These are phyloP conservation scores for Ariolimax columbianus DNA, from an alignment of 2,888 invertebrate species.

Conservation along the genomic window DNA sequence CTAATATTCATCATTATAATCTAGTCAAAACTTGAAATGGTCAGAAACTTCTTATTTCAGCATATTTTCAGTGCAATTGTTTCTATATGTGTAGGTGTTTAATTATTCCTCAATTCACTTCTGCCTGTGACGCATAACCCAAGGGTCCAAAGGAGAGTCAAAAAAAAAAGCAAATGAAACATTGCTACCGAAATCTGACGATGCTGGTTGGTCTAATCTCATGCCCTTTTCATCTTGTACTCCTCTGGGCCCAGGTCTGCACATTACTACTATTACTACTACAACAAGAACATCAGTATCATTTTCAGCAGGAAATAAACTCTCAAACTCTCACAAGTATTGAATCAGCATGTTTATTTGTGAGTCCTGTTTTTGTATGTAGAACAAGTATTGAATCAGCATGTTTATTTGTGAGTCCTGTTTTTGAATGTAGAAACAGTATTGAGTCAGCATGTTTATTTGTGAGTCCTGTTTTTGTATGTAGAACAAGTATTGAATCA, in stretches of 20 bases:
- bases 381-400: neutral
- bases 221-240: neutral
- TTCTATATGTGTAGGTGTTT: constrained; percentile 51
- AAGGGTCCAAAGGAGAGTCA: constrained; percentile 36
- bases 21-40: constrained; percentile 43
- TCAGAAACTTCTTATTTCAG: constrained; percentile 48
- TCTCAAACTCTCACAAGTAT: constrained; percentile 48
- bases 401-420: no score
- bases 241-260: constrained; percentile 43
- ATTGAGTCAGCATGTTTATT: neutral
- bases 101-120: constrained; percentile 47
- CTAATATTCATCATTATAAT: constrained; percentile 50
- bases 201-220: neutral
- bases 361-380: neutral
- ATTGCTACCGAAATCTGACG: neutral
- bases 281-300: constrained; percentile 47
- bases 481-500: neutral
- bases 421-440: neutral
- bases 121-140: constrained; percentile 44
- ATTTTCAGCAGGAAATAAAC: constrained; percentile 54
- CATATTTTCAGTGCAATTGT: constrained; percentile 50
- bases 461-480: neutral
- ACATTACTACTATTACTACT: constrained; percentile 42
- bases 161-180: constrained; percentile 6
- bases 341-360: no score